Conservation (phyloP, 1,140 invertebrate species). For the Ceratina australensis region DNA sequence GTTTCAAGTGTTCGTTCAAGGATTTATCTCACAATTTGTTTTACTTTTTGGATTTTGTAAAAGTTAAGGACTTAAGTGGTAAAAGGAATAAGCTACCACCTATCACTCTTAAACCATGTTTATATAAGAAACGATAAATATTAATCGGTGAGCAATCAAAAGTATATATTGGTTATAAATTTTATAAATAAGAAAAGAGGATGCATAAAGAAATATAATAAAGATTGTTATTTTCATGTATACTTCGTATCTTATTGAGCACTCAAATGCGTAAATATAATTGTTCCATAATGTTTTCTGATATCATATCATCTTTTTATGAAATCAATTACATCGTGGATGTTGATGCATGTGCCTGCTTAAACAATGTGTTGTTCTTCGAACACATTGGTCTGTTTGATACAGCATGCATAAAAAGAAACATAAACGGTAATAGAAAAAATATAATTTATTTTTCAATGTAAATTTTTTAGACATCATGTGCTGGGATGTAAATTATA, state of each 20-base stretch:
- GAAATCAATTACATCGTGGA: constrained; percentile 53
- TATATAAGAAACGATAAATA: constrained; percentile 92
- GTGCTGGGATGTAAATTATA: too few relatives aligned
- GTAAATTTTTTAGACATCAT: too few relatives aligned
- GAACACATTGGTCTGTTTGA: constrained; percentile 72
- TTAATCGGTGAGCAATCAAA: neutral
- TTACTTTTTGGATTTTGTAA: constrained; percentile 91
- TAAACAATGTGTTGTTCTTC: constrained; percentile 71
- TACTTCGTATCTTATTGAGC: constrained; percentile 20
- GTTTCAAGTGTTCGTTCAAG: constrained; percentile 86
- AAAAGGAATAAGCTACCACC: constrained; percentile 81
- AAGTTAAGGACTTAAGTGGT: constrained; percentile 82
- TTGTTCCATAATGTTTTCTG: constrained; percentile 53
- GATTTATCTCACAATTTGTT: constrained; percentile 88
- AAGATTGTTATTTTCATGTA: constrained; percentile 15
- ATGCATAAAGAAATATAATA: neutral
- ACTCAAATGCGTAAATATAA: constrained; percentile 3
- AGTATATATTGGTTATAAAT: neutral
- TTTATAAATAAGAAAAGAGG: too few relatives aligned
- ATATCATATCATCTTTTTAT: constrained; percentile 45
- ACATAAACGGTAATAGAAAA: neutral
- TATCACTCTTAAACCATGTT: constrained; percentile 88
- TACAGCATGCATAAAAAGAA: constrained; percentile 64
- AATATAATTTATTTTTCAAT: too few relatives aligned
- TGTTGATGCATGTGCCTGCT: constrained; percentile 75